Percentiles rank a stretch among this genome's conserved stretches.
These are phyloP conservation scores for Smittia aterrima DNA, from an alignment of 2,888 invertebrate genomes.

Conservation along the genomic window DNA sequence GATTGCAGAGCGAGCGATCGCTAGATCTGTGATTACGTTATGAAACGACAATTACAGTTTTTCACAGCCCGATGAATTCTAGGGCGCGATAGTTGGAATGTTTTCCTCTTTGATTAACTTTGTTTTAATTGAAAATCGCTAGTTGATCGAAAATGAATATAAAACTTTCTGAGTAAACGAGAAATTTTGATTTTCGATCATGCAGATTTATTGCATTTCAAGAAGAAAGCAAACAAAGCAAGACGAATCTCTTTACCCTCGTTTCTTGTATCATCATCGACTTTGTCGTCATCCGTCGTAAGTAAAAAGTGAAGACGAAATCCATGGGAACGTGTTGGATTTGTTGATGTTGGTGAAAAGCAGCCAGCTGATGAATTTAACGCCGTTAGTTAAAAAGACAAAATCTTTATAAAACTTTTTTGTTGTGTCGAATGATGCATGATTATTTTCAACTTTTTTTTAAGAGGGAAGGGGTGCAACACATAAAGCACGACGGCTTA, in stretches of 20 bases:
- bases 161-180: not conserved
- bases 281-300: not conserved
- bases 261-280: conserved; percentile 5
- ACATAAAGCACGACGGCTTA: conserved; percentile 28
- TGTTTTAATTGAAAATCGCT: not conserved
- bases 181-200: not conserved
- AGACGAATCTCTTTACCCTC: not conserved
- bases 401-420: conserved; percentile 37
- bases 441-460: conserved; percentile 17
- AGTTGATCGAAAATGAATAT: not conserved
- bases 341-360: not conserved
- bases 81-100: not conserved
- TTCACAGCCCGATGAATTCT: not conserved
- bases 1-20: not conserved
- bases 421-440: conserved; percentile 29
- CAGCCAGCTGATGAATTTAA: conserved; percentile 40
- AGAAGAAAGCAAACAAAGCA: not conserved
- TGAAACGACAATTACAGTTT: not conserved
- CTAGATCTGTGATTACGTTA: not conserved
- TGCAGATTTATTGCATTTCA: not conserved
- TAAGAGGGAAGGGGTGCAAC: conserved; percentile 24
- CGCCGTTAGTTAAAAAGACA: conserved; percentile 38
- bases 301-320: conserved; percentile 2
- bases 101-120: conserved; percentile 5
- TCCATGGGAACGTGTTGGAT: not conserved